Percentiles rank a stretch among this genome's conserved stretches.
phyloP scores from a whole-genome alignment of 37 sponge, comb jelly and placozoan species.

The Mnemiopsis leidyi region DNA sequence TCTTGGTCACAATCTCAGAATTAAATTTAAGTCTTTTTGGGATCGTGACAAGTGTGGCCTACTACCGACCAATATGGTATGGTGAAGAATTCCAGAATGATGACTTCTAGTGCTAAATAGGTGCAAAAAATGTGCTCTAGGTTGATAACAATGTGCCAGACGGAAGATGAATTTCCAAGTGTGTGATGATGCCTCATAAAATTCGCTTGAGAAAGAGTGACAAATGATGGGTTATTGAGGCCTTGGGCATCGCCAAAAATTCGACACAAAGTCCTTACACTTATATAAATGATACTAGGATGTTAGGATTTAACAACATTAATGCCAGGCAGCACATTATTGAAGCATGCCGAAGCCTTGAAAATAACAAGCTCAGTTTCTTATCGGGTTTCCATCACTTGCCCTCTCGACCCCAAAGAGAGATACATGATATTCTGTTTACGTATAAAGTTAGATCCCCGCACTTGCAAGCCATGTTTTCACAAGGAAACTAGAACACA shows the following conservation, averaged over 20 bases:
- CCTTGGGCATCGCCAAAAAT: neutral
- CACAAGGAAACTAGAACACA: neutral
- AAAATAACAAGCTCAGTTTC: conserved; percentile 8
- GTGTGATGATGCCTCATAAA: no score
- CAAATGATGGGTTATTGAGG: neutral
- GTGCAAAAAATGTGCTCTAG: neutral
- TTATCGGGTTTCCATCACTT: conserved; percentile 35
- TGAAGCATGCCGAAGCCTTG: conserved; percentile 18
- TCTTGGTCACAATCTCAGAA: neutral
- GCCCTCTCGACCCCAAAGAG: neutral
- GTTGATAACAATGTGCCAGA: neutral
- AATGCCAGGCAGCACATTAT: neutral
- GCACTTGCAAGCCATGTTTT: neutral
- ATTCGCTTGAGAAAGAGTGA: no score
- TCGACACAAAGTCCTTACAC: neutral
- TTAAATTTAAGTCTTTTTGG: no score
- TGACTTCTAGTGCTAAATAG: neutral
- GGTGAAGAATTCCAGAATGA: neutral
- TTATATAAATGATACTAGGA: neutral
- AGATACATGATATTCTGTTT: neutral
- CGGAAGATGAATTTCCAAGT: no score
- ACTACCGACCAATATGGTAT: no score
- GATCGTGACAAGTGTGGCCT: neutral
- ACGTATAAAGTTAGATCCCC: neutral
- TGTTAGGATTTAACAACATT: neutral